Conservation (phyloP, 92 coral and sea anemone genomes). For the Hydrozoanthus gracilis region DNA sequence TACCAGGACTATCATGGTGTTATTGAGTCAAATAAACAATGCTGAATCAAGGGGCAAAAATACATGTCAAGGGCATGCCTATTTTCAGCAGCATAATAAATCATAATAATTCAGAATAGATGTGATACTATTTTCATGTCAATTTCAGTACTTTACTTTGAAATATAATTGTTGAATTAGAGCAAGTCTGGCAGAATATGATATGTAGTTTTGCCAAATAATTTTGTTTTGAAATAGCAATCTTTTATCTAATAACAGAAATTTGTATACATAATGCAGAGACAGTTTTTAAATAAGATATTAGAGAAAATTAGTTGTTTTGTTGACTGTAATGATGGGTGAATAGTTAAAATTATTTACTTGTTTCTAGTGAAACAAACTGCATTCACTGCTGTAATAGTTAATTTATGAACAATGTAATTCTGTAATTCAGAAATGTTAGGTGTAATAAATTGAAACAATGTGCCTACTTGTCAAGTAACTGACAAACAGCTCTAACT, state of each 20-base stretch:
- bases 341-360: constrained; percentile 20
- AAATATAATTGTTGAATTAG: background rate
- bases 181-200: constrained; percentile 7
- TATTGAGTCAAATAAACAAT: constrained; percentile 22
- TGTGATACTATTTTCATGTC: constrained; percentile 3
- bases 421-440: background rate
- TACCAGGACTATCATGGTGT: constrained; percentile 31
- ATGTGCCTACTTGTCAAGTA: constrained; percentile 18
- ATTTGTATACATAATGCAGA: background rate
- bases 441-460: background rate
- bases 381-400: constrained; percentile 7
- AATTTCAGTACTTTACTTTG: background rate
- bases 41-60: constrained; percentile 19
- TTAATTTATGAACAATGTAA: background rate
- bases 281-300: constrained; percentile 17
- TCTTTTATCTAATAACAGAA: background rate
- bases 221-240: background rate
- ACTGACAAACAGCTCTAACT: constrained; percentile 6
- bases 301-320: constrained; percentile 1
- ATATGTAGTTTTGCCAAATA: background rate
- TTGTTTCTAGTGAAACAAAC: constrained; percentile 6
- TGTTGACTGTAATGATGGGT: constrained; percentile 3
- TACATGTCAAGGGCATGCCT: constrained; percentile 34
- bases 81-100: constrained; percentile 6
- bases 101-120: constrained; percentile 6